Evolutionary conservation across 2,888 invertebrate species (phyloP), one percentile per base, ranked within the genome.

Genomic region (Euspilapteryx auroguttella): DNA sequence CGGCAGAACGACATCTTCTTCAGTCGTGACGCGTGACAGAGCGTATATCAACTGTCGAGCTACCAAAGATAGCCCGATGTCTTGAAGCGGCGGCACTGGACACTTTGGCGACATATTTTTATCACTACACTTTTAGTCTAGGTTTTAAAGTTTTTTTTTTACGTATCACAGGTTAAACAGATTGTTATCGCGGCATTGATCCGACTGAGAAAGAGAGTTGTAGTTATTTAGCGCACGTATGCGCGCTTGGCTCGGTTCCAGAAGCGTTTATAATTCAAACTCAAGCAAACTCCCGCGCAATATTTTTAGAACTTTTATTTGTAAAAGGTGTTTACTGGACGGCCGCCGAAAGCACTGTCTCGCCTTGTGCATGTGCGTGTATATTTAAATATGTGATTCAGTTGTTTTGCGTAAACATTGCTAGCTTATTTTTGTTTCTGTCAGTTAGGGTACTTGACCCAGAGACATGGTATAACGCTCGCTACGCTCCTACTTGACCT

Each of bases 71-170:
- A 84, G 45, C 4, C 83, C 77, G 30, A 79, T 64, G 39, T 80
- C 80, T 53, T 80, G 80, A 28, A 85, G 55, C 17, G 78, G 75
- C 14, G 76, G 69, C 33, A 85, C 82, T 36, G 66, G 65, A 44
- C 79, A 79, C 48, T 79, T 83, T 24, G 85, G 85, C 27, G 85
- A 81, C 85, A 85, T 85, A 34, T 37, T 50, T 31, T 39, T 37
- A 14, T 8, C 25, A 33, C 40, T 55, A 14, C 7, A 8, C 12
- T 2, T 17, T 21, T 21, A 13, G 14, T 21, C 21, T 24, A 58
- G 53, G 50, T 42, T 41, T 48, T 38, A 24, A 14, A 24, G 11
- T 7, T 4, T 14, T 21, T 17, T 17, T 24, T 28, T 11, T 12
- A 46, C 49, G 51, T 42, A 35, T 40, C 37, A 61, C 59, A 57